Conservation (phyloP, 2,113 vertebrate genomes). For the Corythornis vintsioides region DNA sequence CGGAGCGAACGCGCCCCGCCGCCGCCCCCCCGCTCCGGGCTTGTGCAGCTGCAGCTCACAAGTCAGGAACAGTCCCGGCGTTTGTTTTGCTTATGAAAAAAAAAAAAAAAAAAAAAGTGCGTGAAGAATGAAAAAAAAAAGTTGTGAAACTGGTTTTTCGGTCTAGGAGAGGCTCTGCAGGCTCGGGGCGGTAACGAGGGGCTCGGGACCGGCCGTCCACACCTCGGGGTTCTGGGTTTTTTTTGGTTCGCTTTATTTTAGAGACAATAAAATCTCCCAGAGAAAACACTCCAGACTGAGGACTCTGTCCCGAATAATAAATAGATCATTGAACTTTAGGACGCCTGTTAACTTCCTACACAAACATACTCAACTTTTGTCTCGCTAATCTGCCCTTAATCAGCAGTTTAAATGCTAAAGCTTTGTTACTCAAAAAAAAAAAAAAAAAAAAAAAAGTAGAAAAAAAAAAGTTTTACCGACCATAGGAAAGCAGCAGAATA, state of each 20-base stretch:
- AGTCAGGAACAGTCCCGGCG: slow-evolving; percentile 59
- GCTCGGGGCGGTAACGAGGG: slow-evolving; percentile 65
- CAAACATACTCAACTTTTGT: slow-evolving; percentile 85
- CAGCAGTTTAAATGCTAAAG: slow-evolving; percentile 85
- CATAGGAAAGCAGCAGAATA: slow-evolving; percentile 62
- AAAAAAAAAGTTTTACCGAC: slow-evolving; percentile 52
- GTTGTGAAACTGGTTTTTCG: slow-evolving; percentile 81
- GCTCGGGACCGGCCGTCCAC: slow-evolving; percentile 63
- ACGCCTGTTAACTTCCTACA: slow-evolving; percentile 83
- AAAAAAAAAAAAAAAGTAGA: background rate
- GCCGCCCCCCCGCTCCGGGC: background rate
- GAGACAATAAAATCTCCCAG: background rate
- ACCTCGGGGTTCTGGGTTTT: background rate
- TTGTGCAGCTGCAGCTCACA: slow-evolving; percentile 59
- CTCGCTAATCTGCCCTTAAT: slow-evolving; percentile 90
- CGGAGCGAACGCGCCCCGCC: background rate
- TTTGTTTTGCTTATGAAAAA: slow-evolving; percentile 33
- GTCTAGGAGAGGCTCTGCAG: slow-evolving; percentile 66
- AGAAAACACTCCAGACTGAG: slow-evolving; percentile 38
- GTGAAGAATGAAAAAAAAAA: slow-evolving; percentile 41
- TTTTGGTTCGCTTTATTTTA: slow-evolving; percentile 28
- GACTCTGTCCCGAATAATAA: slow-evolving; percentile 77
- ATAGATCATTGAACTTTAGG: slow-evolving; percentile 81
- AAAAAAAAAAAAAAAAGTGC: slow-evolving; percentile 11
- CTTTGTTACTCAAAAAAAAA: slow-evolving; percentile 65